Percentiles rank a stretch among this genome's conserved stretches.
phyloP scores from a whole-genome alignment of 2,113 vertebrate genomes.

The Myiagra hebetior region DNA sequence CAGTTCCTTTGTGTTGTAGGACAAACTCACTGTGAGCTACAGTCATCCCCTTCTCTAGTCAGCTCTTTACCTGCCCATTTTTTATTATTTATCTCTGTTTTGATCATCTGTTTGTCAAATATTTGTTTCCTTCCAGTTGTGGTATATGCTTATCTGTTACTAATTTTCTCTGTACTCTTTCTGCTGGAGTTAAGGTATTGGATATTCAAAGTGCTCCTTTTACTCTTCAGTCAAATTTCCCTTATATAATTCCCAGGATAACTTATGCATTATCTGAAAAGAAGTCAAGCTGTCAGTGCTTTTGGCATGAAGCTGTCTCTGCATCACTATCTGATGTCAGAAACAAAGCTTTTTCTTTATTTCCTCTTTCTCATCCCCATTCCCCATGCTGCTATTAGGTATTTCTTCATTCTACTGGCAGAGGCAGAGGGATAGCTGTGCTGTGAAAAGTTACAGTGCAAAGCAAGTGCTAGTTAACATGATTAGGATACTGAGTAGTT shows the following conservation, averaged over 20 bases:
- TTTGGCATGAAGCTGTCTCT: not conserved
- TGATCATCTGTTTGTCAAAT: not conserved
- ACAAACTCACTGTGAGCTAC: not conserved
- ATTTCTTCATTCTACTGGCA: not conserved
- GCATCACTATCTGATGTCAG: not conserved
- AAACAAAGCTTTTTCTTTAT: not conserved
- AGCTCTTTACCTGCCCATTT: not conserved
- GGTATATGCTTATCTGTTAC: not conserved
- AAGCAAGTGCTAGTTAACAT: not conserved
- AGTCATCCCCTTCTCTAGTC: not conserved
- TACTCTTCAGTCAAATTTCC: not conserved
- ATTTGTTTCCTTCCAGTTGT: not conserved
- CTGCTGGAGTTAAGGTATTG: not conserved
- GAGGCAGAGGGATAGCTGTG: not conserved
- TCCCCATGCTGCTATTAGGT: not conserved
- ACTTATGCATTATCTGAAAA: not conserved
- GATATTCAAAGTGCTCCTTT: not conserved
- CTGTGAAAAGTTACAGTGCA: not conserved
- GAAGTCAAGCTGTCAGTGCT: not conserved
- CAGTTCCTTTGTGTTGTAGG: not conserved
- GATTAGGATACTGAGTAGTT: not conserved
- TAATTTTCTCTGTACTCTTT: not conserved
- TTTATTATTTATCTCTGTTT: not conserved
- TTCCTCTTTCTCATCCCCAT: not conserved
- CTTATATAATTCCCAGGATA: not conserved